These are phyloP conservation scores for Manis crassicaudata DNA, from an alignment of 2,797 vertebrate species.

Conservation along the genomic window DNA sequence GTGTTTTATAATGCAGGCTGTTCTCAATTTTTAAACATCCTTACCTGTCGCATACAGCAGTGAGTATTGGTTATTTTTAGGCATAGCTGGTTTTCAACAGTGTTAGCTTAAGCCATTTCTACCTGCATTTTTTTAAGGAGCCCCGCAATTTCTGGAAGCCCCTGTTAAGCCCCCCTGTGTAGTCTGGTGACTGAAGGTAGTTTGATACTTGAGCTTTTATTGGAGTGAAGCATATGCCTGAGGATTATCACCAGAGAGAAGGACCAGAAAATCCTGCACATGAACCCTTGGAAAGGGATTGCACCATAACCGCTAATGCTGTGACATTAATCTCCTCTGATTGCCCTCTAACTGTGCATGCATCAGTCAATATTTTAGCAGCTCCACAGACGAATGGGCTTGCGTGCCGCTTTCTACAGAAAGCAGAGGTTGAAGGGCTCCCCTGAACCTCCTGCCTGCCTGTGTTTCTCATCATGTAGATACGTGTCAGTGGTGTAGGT, in stretches of 20 bases:
- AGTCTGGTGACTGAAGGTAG: conserved; percentile 32
- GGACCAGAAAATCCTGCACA: conserved; percentile 71
- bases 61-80: conserved; percentile 80
- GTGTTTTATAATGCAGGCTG: conserved; percentile 76
- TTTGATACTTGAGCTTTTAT: conserved; percentile 54
- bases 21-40: conserved; percentile 77
- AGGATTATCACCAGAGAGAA: conserved; percentile 73
- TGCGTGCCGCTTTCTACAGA: conserved; percentile 64
- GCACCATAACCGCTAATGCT: conserved; percentile 67
- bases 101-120: conserved; percentile 76
- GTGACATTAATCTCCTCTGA: conserved; percentile 77
- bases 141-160: conserved; percentile 75
- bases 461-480: conserved; percentile 80
- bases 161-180: conserved; percentile 57
- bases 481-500: conserved; percentile 85
- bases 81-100: conserved; percentile 69
- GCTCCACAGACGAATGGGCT: conserved; percentile 51
- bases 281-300: conserved; percentile 79
- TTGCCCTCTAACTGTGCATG: conserved; percentile 60
- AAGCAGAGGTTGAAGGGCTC: conserved; percentile 79
- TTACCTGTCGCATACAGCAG: conserved; percentile 62
- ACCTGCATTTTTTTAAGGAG: conserved; percentile 79
- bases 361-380: conserved; percentile 70
- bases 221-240: conserved; percentile 77
- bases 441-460: conserved; percentile 56